Base-by-base conservation (phyloP, 2,113 vertebrate genomes). In the Ia io region DNA sequence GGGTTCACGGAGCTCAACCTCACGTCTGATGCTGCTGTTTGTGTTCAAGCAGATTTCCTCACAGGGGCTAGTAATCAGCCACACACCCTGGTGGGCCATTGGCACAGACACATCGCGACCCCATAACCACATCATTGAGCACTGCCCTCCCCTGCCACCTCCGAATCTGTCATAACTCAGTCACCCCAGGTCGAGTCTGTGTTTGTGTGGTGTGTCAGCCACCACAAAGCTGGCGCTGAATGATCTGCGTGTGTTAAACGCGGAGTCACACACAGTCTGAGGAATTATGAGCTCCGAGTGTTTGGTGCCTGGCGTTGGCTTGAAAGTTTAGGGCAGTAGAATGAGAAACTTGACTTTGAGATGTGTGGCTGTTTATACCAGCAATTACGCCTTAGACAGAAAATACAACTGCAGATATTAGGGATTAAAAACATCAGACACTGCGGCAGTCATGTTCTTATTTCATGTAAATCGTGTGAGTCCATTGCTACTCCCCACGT, bases 1-100 rank as follows among this genome's bases (percentile, higher is more conserved):
- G 61, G 78, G 76, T 94, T 95, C 49, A 91, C 94, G 61, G 84
- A 90, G 69, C 67, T 73, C 22, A 78, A 53, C 35, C 82, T 91
- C 83, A 77, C 61, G 56, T 90, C 51, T 71, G 80, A 92, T 69
- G 76, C 51, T 77, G 16, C 67, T 84, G 59, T 77, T 40, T 47
- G n/a, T 56, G 83, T 73, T 85, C 77, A 85, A 91, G 92, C 42
- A 49, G 22, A 88, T 96, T 84, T 88, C 20, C 69, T 67, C 42
- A 28, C 22, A 6, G 28, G 63, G 61, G 30, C 56, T 35, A 40
- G n/a, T 30, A 40, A 47, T 67, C 91, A 42, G 82, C n/a, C 47
- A 47, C 67, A 20, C 30, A 23, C 17, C 17, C 32, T 53, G 76
- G 88, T 82, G 67, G 40, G 40, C 8, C 47, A 7, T 44, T 0